Evolutionary conservation across 1,140 invertebrate genomes (phyloP).

Genomic region (Heliconius melpomene): DNA sequence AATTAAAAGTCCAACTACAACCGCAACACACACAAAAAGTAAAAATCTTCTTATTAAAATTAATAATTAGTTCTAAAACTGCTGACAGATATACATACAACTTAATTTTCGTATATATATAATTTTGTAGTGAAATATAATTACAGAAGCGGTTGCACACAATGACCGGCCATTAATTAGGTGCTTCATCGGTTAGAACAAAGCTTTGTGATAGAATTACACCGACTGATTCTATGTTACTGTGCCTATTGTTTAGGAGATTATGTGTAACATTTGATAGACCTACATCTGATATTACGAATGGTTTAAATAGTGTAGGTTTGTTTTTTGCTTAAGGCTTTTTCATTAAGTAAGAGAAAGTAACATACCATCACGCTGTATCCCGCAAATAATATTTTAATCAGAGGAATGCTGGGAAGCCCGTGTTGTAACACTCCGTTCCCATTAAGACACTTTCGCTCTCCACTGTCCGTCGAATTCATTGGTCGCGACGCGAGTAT

Average conservation of each 20-base stretch:
- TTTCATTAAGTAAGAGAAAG: background rate
- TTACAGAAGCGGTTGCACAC: slow-evolving; percentile 11
- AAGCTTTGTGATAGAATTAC: slow-evolving; percentile 5
- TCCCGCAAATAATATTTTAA: background rate
- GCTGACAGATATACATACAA: background rate
- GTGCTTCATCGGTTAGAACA: slow-evolving; percentile 7
- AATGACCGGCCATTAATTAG: background rate
- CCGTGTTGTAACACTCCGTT: no score
- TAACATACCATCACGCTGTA: background rate
- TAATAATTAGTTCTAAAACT: background rate
- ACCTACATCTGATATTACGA: background rate
- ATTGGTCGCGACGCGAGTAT: no score
- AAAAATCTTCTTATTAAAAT: no score
- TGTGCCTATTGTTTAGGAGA: background rate
- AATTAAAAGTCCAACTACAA: no score
- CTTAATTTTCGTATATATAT: background rate
- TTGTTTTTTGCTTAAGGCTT: background rate
- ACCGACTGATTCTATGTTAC: background rate
- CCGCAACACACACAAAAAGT: no score
- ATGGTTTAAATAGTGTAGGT: background rate
- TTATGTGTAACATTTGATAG: background rate
- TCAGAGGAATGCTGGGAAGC: no score
- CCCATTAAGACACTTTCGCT: no score
- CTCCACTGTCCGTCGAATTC: no score
- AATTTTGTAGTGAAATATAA: background rate